These are phyloP conservation scores for Sarcophilus harrisii DNA, from an alignment of 2,797 vertebrate species.

Conservation along the genomic window DNA sequence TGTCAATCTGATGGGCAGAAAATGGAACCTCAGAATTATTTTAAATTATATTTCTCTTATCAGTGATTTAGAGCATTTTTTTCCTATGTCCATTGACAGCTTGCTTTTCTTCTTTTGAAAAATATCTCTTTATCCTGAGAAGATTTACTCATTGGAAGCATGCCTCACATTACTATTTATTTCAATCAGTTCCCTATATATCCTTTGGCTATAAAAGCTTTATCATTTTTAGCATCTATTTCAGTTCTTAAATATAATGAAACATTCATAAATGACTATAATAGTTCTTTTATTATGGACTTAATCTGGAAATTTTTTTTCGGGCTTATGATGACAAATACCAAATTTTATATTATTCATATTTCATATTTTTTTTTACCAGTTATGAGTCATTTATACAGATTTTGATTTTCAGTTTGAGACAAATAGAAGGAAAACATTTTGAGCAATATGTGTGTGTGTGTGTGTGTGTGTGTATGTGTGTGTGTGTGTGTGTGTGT, in stretches of 20 bases:
- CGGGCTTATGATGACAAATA: constrained; percentile 55
- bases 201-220: background rate
- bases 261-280: background rate
- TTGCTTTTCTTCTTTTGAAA: background rate
- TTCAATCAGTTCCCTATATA: background rate
- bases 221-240: background rate
- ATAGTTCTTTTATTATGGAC: constrained; percentile 43
- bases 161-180: background rate
- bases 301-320: constrained; percentile 50
- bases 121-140: background rate
- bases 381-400: constrained; percentile 45
- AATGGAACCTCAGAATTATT: background rate
- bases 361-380: constrained; percentile 59
- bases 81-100: background rate
- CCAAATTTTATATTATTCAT: constrained; percentile 37
- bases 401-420: constrained; percentile 44
- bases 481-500: no score
- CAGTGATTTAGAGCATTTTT: background rate
- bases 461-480: no score
- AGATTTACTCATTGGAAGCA: background rate
- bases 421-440: constrained; percentile 23
- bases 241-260: background rate
- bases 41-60: background rate
- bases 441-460: background rate
- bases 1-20: background rate